Evolutionary conservation across 2,797 vertebrate species (phyloP).

Genomic region (Hirundo rustica): DNA sequence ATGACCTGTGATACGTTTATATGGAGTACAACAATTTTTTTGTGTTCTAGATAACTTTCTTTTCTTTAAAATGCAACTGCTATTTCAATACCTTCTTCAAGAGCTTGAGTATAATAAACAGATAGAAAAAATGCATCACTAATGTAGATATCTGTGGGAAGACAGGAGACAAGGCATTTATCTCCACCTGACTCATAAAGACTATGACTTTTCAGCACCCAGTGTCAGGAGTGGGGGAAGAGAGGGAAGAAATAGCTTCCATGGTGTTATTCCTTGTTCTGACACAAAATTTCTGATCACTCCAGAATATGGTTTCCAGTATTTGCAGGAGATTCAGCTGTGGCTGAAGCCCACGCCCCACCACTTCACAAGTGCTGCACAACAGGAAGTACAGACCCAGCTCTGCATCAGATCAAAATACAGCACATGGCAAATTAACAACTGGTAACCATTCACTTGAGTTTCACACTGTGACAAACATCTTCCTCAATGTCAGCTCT

Average conservation of each 20-base stretch:
- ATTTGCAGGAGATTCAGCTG: neutral
- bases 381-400: neutral
- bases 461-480: neutral
- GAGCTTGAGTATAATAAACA: neutral
- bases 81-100: neutral
- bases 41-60: neutral
- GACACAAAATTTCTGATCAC: neutral
- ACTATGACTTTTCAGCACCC: neutral
- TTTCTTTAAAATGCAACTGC: neutral
- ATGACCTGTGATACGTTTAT: neutral
- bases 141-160: neutral
- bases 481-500: neutral
- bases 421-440: neutral
- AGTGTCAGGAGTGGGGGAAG: neutral
- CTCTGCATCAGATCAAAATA: neutral
- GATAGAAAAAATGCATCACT: neutral
- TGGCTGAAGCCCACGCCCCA: neutral
- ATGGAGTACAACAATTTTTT: neutral
- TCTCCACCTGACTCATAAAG: neutral
- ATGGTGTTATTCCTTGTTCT: neutral
- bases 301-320: neutral
- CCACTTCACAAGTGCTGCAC: rapidly evolving
- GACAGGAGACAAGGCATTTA: neutral
- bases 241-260: neutral
- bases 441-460: neutral